Base-by-base conservation (phyloP, 2,888 invertebrate species). In the Tromatobia lineatoria region DNA sequence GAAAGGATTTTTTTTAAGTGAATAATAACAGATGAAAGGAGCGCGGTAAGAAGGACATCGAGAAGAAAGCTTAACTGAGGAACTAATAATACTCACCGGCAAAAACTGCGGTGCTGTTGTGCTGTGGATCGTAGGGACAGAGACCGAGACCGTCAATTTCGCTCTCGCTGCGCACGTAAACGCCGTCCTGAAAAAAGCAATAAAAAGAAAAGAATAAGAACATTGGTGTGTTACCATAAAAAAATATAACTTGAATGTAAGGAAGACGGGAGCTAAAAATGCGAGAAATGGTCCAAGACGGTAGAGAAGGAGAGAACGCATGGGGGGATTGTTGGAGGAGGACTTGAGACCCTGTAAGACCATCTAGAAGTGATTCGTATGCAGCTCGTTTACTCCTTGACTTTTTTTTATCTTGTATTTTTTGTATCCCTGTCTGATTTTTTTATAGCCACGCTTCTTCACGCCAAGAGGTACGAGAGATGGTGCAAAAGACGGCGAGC, bases 111-210 rank as follows among this genome's bases (percentile, higher is more conserved):
- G 99, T 99, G 93, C 98, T 99, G 94, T 99, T 99, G 94, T 99
- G 99, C 86, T 96, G 96, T 4, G 99, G 99, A 94, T 98, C 98
- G 94, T 97, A 99, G 0, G 99, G 99, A 93, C 99, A 98, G 86
- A 98, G 95, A 64, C 98, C 98, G 89, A 96, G 96, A 15, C 98
- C 98, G 91, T 97, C 97, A 89, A 96, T 96, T 94, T 98, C 98
- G 88, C 95, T 95, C 83, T 95, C 93, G 89, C 94, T 95, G 88
- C 94, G 95, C 88, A 89, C 89, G 87, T 93, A 93, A 74, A 89
- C 87, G 80, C 92, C 94, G 90, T 95, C 94, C 95, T 95, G 93
- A 29, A 94, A 94, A 88, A 91, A 85, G 92, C 89, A 91, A 25
- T 11, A 34, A 50, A 70, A 23, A 57, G 52, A 54, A 69, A 42